A percentile compares a stretch with the other conserved stretches of the same genome.
These are phyloP conservation scores for Schizothorax lantsangensis DNA, from an alignment of 2,797 vertebrate species.

Conservation along the genomic window DNA sequence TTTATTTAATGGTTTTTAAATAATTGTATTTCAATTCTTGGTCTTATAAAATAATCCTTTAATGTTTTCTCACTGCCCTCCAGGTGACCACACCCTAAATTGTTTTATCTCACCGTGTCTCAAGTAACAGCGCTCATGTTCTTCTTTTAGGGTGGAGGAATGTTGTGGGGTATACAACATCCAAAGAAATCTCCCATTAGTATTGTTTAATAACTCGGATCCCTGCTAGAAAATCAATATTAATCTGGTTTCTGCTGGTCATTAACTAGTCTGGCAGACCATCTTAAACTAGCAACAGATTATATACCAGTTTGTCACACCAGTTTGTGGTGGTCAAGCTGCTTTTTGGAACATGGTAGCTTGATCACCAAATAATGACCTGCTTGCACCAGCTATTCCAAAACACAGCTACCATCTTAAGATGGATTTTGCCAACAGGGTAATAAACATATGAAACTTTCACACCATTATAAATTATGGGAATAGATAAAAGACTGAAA, in stretches of 20 bases:
- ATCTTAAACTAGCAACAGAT: not conserved
- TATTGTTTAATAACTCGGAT: no score
- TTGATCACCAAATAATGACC: not conserved
- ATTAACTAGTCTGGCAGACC: not conserved
- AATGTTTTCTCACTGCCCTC: not conserved
- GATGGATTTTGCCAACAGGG: not conserved
- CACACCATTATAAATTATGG: not conserved
- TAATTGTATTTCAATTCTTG: not conserved
- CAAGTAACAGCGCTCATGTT: conserved; percentile 29
- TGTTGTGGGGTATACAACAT: not conserved
- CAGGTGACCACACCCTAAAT: conserved; percentile 50
- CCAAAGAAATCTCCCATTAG: not conserved
- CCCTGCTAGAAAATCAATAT: not conserved
- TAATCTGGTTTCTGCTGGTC: not conserved
- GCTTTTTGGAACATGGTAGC: not conserved
- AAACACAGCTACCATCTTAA: not conserved
- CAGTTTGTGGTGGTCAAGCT: not conserved
- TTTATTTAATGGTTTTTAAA: not conserved
- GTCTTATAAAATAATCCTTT: not conserved
- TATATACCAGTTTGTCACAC: not conserved
- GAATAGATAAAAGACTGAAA: conserved; percentile 15
- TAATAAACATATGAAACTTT: not conserved
- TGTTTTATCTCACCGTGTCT: conserved; percentile 37
- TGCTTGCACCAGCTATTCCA: not conserved
- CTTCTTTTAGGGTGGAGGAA: not conserved